These are phyloP conservation scores for Tinea pellionella DNA, from an alignment of 2,888 invertebrate genomes.

Conservation along the genomic window DNA sequence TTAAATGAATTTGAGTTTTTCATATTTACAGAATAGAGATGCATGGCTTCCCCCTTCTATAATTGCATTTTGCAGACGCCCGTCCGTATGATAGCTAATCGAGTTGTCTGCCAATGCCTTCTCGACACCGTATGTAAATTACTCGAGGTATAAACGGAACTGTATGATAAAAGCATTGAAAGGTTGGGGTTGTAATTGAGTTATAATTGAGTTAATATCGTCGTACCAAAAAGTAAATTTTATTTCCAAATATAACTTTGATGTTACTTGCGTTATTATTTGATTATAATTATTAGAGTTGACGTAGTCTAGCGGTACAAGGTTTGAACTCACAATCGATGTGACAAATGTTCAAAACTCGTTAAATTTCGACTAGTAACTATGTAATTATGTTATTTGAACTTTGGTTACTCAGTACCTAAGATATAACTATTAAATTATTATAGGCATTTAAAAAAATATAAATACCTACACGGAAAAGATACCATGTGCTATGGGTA, in stretches of 20 bases:
- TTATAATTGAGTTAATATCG: background rate
- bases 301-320: too few relatives aligned
- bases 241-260: background rate
- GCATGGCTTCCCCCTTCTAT: constrained; percentile 12
- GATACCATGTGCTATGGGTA: too few relatives aligned
- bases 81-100: constrained; percentile 20
- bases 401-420: too few relatives aligned
- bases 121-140: constrained; percentile 9
- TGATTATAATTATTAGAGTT: background rate
- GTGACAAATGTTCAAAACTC: too few relatives aligned
- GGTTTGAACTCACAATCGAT: too few relatives aligned
- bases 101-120: constrained; percentile 17
- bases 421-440: too few relatives aligned
- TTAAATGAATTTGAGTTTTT: background rate
- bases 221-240: background rate
- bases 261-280: background rate
- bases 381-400: too few relatives aligned
- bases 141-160: background rate
- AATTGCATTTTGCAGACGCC: constrained; percentile 19
- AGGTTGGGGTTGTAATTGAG: background rate
- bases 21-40: background rate
- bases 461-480: too few relatives aligned
- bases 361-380: too few relatives aligned
- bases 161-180: constrained; percentile 1
- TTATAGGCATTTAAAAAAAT: too few relatives aligned